phyloP scores from a whole-genome alignment of 2,113 vertebrate species.

The Centropus unirufus region DNA sequence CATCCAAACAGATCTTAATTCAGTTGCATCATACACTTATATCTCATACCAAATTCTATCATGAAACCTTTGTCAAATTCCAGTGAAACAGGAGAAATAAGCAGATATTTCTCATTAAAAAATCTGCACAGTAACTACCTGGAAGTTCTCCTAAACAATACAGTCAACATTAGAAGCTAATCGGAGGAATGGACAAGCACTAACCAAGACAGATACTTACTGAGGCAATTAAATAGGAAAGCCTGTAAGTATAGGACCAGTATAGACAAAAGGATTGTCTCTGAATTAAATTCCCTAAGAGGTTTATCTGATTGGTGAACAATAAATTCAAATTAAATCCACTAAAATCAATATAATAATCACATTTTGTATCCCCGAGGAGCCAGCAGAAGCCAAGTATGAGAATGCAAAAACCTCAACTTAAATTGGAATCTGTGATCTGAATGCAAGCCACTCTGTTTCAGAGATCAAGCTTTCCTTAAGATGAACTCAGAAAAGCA shows the following conservation, averaged over 20 bases:
- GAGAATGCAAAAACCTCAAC: conserved; percentile 16
- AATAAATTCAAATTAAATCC: conserved; percentile 61
- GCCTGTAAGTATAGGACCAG: not conserved
- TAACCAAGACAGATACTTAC: not conserved
- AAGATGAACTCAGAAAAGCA: not conserved
- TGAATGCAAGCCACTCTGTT: not conserved
- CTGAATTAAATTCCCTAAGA: conserved; percentile 44
- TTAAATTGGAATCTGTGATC: not conserved
- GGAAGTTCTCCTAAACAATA: not conserved
- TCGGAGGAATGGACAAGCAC: not conserved
- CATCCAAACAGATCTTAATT: not conserved
- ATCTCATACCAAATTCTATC: not conserved
- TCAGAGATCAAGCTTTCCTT: not conserved
- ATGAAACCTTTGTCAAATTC: not conserved
- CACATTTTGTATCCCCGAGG: not conserved
- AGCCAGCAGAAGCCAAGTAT: not conserved
- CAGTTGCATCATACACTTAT: not conserved
- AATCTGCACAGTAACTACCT: not conserved
- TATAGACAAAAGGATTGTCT: conserved; percentile 3
- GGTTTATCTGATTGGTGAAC: conserved; percentile 31
- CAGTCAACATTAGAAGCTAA: not conserved
- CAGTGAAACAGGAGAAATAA: not conserved
- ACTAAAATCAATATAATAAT: conserved; percentile 48
- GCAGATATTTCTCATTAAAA: not conserved
- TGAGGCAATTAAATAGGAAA: not conserved